phyloP scores from a whole-genome alignment of 2,888 invertebrate species.

The Deilephila elpenor region DNA sequence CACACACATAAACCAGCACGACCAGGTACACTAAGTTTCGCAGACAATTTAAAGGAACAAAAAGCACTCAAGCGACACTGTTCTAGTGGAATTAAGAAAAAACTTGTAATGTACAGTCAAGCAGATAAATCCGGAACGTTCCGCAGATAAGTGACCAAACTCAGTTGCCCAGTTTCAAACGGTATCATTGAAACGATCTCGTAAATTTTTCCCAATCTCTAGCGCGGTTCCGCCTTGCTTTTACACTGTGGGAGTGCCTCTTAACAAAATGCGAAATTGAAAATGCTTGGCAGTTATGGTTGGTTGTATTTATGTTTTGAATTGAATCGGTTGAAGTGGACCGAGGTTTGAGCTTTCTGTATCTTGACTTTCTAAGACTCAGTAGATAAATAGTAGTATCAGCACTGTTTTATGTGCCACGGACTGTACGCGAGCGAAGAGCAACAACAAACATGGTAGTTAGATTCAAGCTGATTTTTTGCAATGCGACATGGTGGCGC shows the following conservation, averaged over 20 bases:
- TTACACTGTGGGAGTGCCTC: constrained; percentile 15
- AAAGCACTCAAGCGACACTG: neutral
- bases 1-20: neutral
- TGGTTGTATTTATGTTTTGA: constrained; percentile 14
- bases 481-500: no score
- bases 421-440: no score
- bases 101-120: constrained; percentile 22
- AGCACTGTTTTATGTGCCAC: no score
- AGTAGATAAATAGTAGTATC: neutral
- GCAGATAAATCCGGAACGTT: constrained; percentile 26
- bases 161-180: constrained; percentile 25
- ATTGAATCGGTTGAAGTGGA: neutral
- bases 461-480: no score
- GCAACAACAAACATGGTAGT: no score
- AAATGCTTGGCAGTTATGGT: constrained; percentile 13
- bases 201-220: constrained; percentile 40
- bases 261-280: constrained; percentile 27
- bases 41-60: neutral
- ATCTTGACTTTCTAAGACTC: neutral
- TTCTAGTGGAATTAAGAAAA: constrained; percentile 13
- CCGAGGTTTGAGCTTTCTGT: neutral
- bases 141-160: constrained; percentile 29
- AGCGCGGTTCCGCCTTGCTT: constrained; percentile 7
- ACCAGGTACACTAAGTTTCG: no score
- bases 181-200: constrained; percentile 36